Base-by-base conservation (phyloP, 2,797 vertebrate species). In the Diplodus puntazzo region DNA sequence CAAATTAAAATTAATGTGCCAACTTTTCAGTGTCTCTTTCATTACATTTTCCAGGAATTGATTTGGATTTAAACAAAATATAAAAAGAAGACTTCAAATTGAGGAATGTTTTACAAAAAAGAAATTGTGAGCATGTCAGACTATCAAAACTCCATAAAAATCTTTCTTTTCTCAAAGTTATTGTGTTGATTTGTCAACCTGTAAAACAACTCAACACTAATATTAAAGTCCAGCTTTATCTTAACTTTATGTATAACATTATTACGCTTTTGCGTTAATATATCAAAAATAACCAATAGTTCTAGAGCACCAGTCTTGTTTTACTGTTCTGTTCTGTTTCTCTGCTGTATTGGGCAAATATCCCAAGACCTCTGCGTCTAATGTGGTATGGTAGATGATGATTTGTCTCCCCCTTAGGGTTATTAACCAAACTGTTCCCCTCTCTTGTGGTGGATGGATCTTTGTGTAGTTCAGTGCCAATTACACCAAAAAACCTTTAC, bases 381-480 rank as follows among this genome's bases (percentile, higher is more conserved):
- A 84, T 80, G 70, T 68, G 53, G 30, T 50, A 70, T 79, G 74
- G 69, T 88, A 79, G 62, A 77, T 89, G 88, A 90, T 90, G 88
- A 90, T 92, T 92, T 93, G 92, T 93, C 92, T 93, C 92, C 93
- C 92, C 89, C 92, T 93, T 91, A 92, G 91, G 92, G 89, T 87
- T 91, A 90, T 82, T 85, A 92, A 85, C 67, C 79, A 92, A 86
- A 93, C 88, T 92, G 91, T 90, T 73, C 52, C 45, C 50, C 34
- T 60, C 9, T 50, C 34, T 77, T 6, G 10, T 54, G 13, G 3
- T 25, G 48, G 53, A 76, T 43, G 13, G 9, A 55, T 67, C 21
- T 16, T 52, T 30, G 7, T 42, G 13, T 20, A 16, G 11, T 34
- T 61, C 14, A 43, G n/a, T 34, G 17, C 34, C n/a, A 69, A 12